Base-by-base conservation (phyloP, 2,888 invertebrate species). In the Quadroppia sp. region DNA sequence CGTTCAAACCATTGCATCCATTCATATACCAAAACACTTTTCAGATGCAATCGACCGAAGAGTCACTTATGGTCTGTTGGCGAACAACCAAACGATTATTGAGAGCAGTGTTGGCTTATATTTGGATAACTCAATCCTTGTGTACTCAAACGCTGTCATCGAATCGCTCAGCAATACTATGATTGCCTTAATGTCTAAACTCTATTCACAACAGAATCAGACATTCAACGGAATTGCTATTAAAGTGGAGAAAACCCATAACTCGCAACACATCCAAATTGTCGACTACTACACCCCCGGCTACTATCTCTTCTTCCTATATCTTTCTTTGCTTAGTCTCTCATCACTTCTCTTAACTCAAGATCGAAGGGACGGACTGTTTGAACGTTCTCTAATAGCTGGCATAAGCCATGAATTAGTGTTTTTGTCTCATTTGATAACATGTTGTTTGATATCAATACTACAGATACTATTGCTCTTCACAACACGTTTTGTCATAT, bases 341-440 rank as follows among this genome's bases (percentile, higher is more conserved):
- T 74, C 74, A 36, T 42, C 70, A 2, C 74, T 69, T n/a, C 23
- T 74, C n/a, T 25, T 74, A n/a, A 70, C 67, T 50, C 74, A 74
- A 20, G 74, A 74, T 40, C 20, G 59, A 7, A 74, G 50, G 23
- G 74, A 74, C 23, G 74, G 74, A n/a, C 23, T 74, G n/a, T 74
- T 74, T 36, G 74, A 74, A 36, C 69, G 74, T n/a, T 74, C 74
- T 28, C 36, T 74, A 17, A 67, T 74, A 17, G 74, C 74, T 15
- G 74, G 70, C 23, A 70, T 74, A 17, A 45, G 70, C 9, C 74
- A 74, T 70, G 23, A 74, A n/a, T 56, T 74, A 25, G 70, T 74
- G 0, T 74, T 74, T 23, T 20, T 74, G 9, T 74, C 74, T 7
- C 74, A 74, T 28, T 74, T 74, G n/a, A n/a, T 74, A n/a, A 70